A percentile compares a stretch with the other conserved stretches of the same genome.
These are phyloP conservation scores for Polyergus mexicanus DNA, from an alignment of 1,140 invertebrate genomes.

Conservation along the genomic window DNA sequence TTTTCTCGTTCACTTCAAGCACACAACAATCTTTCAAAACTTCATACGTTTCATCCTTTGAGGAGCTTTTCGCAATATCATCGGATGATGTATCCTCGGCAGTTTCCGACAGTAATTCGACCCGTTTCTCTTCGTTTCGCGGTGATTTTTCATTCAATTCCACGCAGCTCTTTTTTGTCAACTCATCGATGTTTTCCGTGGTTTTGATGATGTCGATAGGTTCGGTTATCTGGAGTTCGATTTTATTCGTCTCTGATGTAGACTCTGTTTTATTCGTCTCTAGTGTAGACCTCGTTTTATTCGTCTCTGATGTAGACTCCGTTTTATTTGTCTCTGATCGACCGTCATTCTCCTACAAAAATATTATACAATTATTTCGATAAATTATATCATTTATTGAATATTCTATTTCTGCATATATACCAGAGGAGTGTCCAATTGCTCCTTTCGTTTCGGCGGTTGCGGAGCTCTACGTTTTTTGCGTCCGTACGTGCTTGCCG, in stretches of 20 bases:
- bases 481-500: conserved; percentile 79
- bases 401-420: conserved; percentile 23
- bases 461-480: conserved; percentile 83
- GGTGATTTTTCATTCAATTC: not conserved
- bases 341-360: conserved; percentile 67
- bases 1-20: not conserved
- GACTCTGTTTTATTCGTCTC: conserved; percentile 58
- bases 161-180: conserved; percentile 73
- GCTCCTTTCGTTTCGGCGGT: conserved; percentile 77
- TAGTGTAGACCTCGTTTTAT: conserved; percentile 50
- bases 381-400: conserved; percentile 13
- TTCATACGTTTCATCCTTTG: not conserved
- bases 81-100: not conserved
- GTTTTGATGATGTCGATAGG: conserved; percentile 71
- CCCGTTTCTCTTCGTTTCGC: conserved; percentile 9
- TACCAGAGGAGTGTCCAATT: conserved; percentile 74
- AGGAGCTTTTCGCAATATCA: not conserved
- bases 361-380: conserved; percentile 31
- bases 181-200: conserved; percentile 76
- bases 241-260: conserved; percentile 45
- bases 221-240: conserved; percentile 75
- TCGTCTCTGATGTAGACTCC: conserved; percentile 1
- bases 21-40: not conserved
- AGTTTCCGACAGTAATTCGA: not conserved
- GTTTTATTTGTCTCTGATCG: conserved; percentile 30